Conservation (phyloP, 1,140 invertebrate species). For the Glossosoma conforme region DNA sequence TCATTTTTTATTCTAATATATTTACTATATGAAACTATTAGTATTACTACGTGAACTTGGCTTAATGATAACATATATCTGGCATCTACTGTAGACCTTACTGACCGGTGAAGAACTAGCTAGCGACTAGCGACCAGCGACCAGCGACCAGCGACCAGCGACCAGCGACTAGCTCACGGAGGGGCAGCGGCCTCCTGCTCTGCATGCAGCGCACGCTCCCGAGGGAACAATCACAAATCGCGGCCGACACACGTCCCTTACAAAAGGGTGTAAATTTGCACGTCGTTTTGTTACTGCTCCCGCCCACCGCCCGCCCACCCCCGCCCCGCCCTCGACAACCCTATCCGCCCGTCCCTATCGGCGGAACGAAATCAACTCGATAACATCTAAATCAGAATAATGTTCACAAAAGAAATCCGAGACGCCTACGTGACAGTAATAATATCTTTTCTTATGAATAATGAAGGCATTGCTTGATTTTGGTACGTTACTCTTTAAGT, state of each 20-base stretch:
- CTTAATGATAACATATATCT: no score
- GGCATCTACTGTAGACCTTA: no score
- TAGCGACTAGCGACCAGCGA: no score
- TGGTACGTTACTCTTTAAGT: no score
- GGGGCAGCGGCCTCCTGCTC: slow-evolving; percentile 10
- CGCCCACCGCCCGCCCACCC: slow-evolving; percentile 7
- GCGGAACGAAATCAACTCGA: slow-evolving; percentile 20
- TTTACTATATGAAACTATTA: no score
- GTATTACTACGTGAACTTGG: no score
- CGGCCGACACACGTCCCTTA: slow-evolving; percentile 46
- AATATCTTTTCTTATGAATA: no score
- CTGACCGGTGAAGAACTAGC: no score
- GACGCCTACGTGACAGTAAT: slow-evolving; percentile 6
- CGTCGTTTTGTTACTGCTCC: slow-evolving; percentile 32
- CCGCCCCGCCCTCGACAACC: slow-evolving; percentile 1
- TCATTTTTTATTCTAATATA: no score
- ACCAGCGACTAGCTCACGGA: no score
- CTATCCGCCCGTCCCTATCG: slow-evolving; percentile 20
- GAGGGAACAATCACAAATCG: slow-evolving; percentile 33
- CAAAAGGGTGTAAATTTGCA: slow-evolving; percentile 48
- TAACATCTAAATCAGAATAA: slow-evolving; percentile 7
- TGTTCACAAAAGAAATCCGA: slow-evolving; percentile 5
- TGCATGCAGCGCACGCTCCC: slow-evolving; percentile 25
- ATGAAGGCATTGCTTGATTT: no score
- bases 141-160: no score